Conservation (phyloP, 2,797 vertebrate species). For the Rhinella marina region DNA sequence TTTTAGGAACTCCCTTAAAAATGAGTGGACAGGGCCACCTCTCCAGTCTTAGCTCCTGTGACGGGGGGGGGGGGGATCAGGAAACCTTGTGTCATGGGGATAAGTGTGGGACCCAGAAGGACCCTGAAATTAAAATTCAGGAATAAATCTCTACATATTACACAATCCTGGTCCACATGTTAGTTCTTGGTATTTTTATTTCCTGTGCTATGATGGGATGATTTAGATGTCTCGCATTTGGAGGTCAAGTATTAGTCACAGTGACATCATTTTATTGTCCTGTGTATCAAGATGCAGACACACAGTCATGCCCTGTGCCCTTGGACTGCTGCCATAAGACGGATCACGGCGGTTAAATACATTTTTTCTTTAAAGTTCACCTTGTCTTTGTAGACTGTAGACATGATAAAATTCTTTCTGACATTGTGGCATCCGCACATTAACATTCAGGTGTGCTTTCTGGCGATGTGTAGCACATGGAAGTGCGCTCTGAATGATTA, state of each 20-base stretch:
- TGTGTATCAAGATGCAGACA: background rate
- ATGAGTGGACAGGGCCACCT: too few relatives aligned
- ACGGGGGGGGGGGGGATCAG: too few relatives aligned
- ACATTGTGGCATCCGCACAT: background rate
- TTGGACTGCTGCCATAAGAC: background rate
- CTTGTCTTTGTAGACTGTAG: constrained; percentile 7
- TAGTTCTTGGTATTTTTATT: background rate
- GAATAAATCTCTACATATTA: background rate
- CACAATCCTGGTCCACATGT: background rate
- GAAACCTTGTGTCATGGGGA: too few relatives aligned
- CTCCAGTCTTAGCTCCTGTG: too few relatives aligned
- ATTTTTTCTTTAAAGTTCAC: constrained; percentile 13
- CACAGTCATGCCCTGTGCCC: background rate
- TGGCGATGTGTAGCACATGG: background rate
- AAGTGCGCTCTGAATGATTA: background rate
- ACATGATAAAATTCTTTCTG: background rate
- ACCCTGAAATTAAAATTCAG: background rate
- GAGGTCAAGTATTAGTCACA: background rate
- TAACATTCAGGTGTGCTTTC: background rate
- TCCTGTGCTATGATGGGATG: background rate
- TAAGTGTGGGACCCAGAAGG: background rate
- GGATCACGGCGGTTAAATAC: background rate
- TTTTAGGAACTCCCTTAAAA: too few relatives aligned
- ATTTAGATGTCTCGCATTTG: background rate
- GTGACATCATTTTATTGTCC: background rate